Evolutionary conservation across 2,797 vertebrate species (phyloP), one percentile per base, ranked within the genome.

Genomic region (Pipistrellus nathusii): DNA sequence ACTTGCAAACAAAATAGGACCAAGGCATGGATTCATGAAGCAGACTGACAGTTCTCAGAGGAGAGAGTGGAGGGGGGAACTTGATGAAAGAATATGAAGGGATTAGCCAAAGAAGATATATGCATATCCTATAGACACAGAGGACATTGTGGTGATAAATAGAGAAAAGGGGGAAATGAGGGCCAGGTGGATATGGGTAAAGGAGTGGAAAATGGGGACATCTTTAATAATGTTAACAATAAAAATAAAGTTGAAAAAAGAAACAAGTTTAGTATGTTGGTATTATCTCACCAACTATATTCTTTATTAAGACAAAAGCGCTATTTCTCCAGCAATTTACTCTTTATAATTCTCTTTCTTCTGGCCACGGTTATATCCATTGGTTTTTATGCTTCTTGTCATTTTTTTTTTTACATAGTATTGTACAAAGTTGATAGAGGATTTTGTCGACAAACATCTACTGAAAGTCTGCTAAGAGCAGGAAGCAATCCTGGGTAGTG

Each of bases 271-370:
- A 84, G 35, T 76, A 69, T n/a, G 11, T 85, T 93, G 66, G 10
- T 82, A n/a, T 18, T 20, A 35, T 82, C 41, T 90, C 23, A 59
- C 32, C 23, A 88, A 82, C n/a, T 90, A 82, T 53, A 91, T 73
- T 90, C 17, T 87, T 94, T 83, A 71, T 64, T 88, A 66, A 94
- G 62, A 93, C 20, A 92, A 80, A 95, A 93, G 30, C 15, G 90
- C 23, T 88, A 62, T 12, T 55, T 89, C 30, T 73, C 44, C 89
- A 68, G 85, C 12, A 62, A 55, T 85, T 88, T 93, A 89, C 2
- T 86, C 32, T 94, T 13, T 88, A 41, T 30, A 96, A 72, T 84
- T 84, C 44, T 86, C 66, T 75, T 87, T 95, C 44, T 78, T 88
- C 73, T 71, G 27, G 30, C 30, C 23, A 64, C 27, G 51, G 21